Percentiles rank a stretch among this genome's conserved stretches.
Conservation (phyloP, 2,113 vertebrate genomes). For the Coregonus clupeaformis region DNA sequence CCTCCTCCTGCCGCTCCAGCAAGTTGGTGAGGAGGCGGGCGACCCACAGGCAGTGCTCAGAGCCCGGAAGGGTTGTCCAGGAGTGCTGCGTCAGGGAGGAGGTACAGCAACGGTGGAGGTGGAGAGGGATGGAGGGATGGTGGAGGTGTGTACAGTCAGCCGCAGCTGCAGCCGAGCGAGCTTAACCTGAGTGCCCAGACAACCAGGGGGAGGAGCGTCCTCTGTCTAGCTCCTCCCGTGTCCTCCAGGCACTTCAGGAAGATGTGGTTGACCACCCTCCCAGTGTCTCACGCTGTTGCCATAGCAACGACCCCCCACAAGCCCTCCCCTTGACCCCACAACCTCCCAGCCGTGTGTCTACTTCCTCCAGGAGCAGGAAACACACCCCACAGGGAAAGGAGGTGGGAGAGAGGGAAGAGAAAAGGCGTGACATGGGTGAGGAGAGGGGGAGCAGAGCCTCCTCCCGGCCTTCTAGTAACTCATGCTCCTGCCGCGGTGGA, state of each 20-base stretch:
- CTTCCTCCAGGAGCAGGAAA: slow-evolving; percentile 25
- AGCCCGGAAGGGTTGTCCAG: slow-evolving; percentile 35
- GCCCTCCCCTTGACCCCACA: background rate
- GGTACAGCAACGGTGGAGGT: slow-evolving; percentile 41
- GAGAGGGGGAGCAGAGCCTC: slow-evolving; percentile 23
- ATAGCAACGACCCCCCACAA: slow-evolving; percentile 13
- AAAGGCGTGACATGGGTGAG: background rate
- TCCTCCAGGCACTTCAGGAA: slow-evolving; percentile 56
- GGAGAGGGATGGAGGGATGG: slow-evolving; percentile 56
- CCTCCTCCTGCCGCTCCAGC: slow-evolving; percentile 71
- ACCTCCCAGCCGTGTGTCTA: background rate
- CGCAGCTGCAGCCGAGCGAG: slow-evolving; percentile 60
- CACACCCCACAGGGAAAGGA: slow-evolving; percentile 24
- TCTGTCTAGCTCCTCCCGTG: slow-evolving; percentile 55
- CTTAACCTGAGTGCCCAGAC: slow-evolving; percentile 39
- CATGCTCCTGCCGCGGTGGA: slow-evolving; percentile 42
- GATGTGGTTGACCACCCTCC: slow-evolving; percentile 61
- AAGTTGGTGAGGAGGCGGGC: slow-evolving; percentile 64
- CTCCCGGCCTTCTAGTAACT: slow-evolving; percentile 22
- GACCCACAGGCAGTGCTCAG: slow-evolving; percentile 40
- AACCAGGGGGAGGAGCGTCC: slow-evolving; percentile 40
- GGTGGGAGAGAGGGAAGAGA: background rate
- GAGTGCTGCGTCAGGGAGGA: slow-evolving; percentile 7
- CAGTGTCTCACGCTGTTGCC: slow-evolving; percentile 52
- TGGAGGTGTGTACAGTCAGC: slow-evolving; percentile 63